Evolutionary conservation across 2,113 vertebrate species (phyloP).

Genomic region (Brachirus orientalis): DNA sequence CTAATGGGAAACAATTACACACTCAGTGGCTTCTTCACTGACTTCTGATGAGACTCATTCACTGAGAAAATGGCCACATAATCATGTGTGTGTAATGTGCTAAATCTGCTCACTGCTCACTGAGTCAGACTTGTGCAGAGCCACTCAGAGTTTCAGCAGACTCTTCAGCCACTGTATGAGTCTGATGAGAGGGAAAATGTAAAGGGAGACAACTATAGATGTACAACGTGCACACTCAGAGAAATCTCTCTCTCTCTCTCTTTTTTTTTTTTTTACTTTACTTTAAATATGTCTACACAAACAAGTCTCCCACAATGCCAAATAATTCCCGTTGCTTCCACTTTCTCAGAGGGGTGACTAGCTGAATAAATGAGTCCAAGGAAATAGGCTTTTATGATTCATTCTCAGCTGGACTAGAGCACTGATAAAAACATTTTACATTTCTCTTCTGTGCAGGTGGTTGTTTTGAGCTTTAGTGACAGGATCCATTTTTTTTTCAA

Average conservation of each 20-base stretch:
- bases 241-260: conserved; percentile 2
- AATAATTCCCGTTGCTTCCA: conserved; percentile 34
- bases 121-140: conserved; percentile 58
- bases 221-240: conserved; percentile 3
- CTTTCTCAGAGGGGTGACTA: conserved; percentile 18
- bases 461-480: conserved; percentile 25
- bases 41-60: conserved; percentile 81
- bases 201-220: background rate
- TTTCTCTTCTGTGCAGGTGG: conserved; percentile 5
- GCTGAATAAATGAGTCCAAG: conserved; percentile 25
- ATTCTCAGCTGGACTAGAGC: conserved; percentile 37
- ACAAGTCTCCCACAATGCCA: conserved; percentile 32
- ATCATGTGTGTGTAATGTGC: conserved; percentile 82
- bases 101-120: conserved; percentile 82
- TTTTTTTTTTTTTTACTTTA: conserved; percentile 4
- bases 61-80: conserved; percentile 79
- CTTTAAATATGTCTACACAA: conserved; percentile 18
- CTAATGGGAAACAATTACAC: conserved; percentile 85
- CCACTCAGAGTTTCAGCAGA: conserved; percentile 36
- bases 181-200: conserved; percentile 27
- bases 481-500: no score
- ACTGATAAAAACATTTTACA: conserved; percentile 26
- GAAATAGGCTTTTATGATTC: conserved; percentile 44
- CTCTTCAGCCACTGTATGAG: conserved; percentile 48
- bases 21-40: conserved; percentile 80